Evolutionary conservation across 2,888 invertebrate genomes (phyloP).

Genomic region (Ormia ochracea): DNA sequence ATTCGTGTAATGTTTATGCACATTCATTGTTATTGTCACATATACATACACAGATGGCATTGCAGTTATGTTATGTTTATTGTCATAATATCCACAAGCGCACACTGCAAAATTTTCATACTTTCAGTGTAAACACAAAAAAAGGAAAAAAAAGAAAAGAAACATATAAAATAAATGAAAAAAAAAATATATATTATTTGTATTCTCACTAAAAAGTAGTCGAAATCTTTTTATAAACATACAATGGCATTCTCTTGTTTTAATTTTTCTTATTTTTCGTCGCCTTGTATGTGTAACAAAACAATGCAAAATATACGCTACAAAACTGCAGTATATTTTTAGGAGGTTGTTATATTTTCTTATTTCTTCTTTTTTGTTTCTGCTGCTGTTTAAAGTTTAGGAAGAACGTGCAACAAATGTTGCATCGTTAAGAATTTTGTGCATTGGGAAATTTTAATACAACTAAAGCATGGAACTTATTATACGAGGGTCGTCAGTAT

Average conservation of each 20-base stretch:
- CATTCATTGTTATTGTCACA: neutral
- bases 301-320: neutral
- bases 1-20: constrained; percentile 35
- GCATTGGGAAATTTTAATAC: neutral
- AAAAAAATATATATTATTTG: too few relatives aligned
- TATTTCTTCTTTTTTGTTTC: neutral
- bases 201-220: constrained; percentile 27
- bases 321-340: constrained; percentile 39
- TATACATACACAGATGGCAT: neutral
- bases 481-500: neutral
- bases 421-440: constrained; percentile 21
- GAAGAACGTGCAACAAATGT: constrained; percentile 37
- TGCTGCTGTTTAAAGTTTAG: neutral
- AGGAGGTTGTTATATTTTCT: constrained; percentile 2
- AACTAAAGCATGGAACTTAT: neutral
- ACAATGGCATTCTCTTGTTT: constrained; percentile 36
- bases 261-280: neutral
- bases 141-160: neutral
- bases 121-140: neutral
- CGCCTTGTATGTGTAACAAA: neutral
- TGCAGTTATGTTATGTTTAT: constrained; percentile 9
- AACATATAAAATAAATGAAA: neutral
- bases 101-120: constrained; percentile 1
- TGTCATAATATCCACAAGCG: constrained; percentile 1
- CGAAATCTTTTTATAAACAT: neutral